These are phyloP conservation scores for Chrysolina americana DNA, from an alignment of 2,888 invertebrate species.

Conservation along the genomic window DNA sequence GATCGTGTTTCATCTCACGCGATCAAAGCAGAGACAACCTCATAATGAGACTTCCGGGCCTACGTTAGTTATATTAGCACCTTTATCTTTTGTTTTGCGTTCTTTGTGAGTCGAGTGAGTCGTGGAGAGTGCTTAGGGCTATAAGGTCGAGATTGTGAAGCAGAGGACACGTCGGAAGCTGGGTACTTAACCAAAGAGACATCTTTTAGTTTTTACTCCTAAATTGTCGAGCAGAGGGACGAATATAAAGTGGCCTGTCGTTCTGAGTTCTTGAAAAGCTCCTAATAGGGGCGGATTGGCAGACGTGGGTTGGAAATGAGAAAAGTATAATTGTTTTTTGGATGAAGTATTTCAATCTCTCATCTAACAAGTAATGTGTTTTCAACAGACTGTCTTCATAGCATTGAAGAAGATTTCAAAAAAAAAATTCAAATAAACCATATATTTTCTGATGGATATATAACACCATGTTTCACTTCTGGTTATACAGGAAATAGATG, in stretches of 20 bases:
- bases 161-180: constrained; percentile 41
- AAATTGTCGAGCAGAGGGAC: constrained; percentile 42
- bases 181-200: constrained; percentile 50
- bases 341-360: background rate
- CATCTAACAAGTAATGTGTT: background rate
- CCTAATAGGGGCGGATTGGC: constrained; percentile 5
- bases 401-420: too few species aligned
- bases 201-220: constrained; percentile 50
- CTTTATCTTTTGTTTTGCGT: constrained; percentile 57
- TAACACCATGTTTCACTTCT: too few species aligned
- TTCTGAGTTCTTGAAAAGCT: constrained; percentile 39
- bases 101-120: constrained; percentile 51
- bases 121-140: constrained; percentile 41
- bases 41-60: constrained; percentile 48
- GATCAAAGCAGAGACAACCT: constrained; percentile 33
- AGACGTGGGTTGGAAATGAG: background rate
- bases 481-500: too few species aligned
- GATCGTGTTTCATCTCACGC: constrained; percentile 11
- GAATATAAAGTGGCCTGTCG: constrained; percentile 43
- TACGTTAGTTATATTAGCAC: constrained; percentile 55
- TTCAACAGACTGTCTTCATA: too few species aligned
- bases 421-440: too few species aligned
- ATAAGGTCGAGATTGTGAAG: constrained; percentile 50
- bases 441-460: too few species aligned
- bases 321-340: constrained; percentile 4